Conservation (phyloP, 23 tunicate genomes). For the Styela clava region DNA sequence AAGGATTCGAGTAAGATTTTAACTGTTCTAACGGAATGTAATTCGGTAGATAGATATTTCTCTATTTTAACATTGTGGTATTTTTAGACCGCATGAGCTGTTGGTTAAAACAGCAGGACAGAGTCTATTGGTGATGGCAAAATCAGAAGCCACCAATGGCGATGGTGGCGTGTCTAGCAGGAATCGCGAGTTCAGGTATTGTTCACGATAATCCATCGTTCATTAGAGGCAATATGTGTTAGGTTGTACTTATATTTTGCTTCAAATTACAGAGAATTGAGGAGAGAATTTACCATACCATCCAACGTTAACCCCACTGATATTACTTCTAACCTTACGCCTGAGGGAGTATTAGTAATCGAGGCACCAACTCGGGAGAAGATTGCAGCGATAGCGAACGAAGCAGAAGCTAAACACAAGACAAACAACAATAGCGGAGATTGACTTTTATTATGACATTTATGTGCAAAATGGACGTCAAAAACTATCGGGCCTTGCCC, state of each 20-base stretch:
- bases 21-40: not conserved
- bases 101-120: slow-evolving; percentile 80
- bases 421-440: not conserved
- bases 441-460: slow-evolving; percentile 3
- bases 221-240: not conserved
- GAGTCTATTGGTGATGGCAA: slow-evolving; percentile 54
- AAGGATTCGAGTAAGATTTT: slow-evolving; percentile 33
- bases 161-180: not conserved
- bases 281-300: slow-evolving; percentile 80
- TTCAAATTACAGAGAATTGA: slow-evolving; percentile 52
- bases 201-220: not conserved
- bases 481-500: not conserved
- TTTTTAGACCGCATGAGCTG: slow-evolving; percentile 67
- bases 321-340: slow-evolving; percentile 67
- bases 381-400: not conserved
- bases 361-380: slow-evolving; percentile 54
- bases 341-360: slow-evolving; percentile 67
- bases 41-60: not conserved
- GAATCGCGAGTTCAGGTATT: slow-evolving; percentile 25
- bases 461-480: not conserved
- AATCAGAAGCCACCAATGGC: slow-evolving; percentile 41
- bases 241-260: not conserved
- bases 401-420: not conserved
- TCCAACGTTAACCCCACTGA: slow-evolving; percentile 75
- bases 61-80: not conserved